Percentiles rank a stretch among this genome's conserved stretches.
These are phyloP conservation scores for Nesospiza acunhae DNA, from an alignment of 2,113 vertebrate genomes.

Conservation along the genomic window DNA sequence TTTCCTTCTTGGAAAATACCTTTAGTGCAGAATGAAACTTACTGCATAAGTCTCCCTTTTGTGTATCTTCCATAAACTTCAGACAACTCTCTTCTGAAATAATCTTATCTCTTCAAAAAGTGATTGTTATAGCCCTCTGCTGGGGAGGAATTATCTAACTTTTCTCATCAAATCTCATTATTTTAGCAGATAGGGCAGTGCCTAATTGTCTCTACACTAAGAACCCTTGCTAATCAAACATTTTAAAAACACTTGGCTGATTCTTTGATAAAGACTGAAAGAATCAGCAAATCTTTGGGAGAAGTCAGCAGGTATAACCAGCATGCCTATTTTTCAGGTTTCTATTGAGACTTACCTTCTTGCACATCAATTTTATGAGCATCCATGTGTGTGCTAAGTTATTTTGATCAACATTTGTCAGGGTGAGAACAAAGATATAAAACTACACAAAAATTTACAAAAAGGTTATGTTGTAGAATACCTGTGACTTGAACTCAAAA, in stretches of 20 bases:
- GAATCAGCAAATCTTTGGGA: conserved; percentile 39
- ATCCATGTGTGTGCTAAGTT: background rate
- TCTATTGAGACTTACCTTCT: background rate
- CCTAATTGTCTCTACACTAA: conserved; percentile 7
- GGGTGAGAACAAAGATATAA: background rate
- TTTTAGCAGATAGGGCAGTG: conserved; percentile 13
- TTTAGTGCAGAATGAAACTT: background rate
- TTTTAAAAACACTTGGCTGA: conserved; percentile 21
- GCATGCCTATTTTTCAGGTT: background rate
- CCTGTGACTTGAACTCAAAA: background rate
- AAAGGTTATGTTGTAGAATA: background rate
- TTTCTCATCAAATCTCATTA: conserved; percentile 12
- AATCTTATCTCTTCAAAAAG: background rate
- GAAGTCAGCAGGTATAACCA: background rate
- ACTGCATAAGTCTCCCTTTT: background rate
- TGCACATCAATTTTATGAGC: background rate
- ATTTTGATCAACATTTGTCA: background rate
- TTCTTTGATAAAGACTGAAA: conserved; percentile 31
- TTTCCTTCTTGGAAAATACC: background rate
- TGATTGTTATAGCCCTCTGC: background rate
- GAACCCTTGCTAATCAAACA: background rate
- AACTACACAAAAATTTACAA: background rate
- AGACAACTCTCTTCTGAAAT: background rate
- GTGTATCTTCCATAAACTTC: background rate
- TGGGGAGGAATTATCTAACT: background rate